These are phyloP conservation scores for Tonatia bakeri DNA, from an alignment of 2,113 vertebrate species.

Conservation along the genomic window DNA sequence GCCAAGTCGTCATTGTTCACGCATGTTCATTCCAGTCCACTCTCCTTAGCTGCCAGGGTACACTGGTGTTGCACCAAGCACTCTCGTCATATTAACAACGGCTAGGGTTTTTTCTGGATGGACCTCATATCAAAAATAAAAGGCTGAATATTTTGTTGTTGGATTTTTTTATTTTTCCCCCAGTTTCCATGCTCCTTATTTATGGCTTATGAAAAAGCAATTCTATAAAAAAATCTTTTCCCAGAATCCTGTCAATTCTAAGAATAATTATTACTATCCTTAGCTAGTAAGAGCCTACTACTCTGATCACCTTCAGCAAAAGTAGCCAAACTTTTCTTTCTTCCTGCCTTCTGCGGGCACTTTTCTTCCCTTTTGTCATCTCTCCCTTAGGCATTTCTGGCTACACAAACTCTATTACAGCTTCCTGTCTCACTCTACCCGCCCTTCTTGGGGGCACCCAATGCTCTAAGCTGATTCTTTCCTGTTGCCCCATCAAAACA, in stretches of 20 bases:
- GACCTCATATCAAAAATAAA: neutral
- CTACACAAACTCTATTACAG: neutral
- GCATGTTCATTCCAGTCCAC: no score
- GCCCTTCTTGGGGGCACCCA: neutral
- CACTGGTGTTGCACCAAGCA: no score
- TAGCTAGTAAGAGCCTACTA: neutral
- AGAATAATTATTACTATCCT: neutral
- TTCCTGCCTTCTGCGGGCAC: neutral
- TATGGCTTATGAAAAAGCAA: neutral
- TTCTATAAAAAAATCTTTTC: conserved; percentile 1
- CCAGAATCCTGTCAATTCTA: conserved; percentile 19
- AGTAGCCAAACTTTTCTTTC: neutral
- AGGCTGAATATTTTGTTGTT: neutral
- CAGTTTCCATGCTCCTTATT: neutral
- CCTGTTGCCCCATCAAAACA: neutral
- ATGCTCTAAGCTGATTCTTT: neutral
- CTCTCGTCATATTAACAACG: no score
- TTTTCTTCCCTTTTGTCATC: neutral
- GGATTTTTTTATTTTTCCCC: neutral
- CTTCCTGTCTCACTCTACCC: neutral
- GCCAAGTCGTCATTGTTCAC: no score
- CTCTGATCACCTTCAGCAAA: conserved; percentile 3
- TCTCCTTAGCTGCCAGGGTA: no score
- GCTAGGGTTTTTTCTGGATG: no score
- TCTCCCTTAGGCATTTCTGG: neutral